Conservation (phyloP, 2,113 vertebrate species). For the Cyphomyrus discorhynchus region DNA sequence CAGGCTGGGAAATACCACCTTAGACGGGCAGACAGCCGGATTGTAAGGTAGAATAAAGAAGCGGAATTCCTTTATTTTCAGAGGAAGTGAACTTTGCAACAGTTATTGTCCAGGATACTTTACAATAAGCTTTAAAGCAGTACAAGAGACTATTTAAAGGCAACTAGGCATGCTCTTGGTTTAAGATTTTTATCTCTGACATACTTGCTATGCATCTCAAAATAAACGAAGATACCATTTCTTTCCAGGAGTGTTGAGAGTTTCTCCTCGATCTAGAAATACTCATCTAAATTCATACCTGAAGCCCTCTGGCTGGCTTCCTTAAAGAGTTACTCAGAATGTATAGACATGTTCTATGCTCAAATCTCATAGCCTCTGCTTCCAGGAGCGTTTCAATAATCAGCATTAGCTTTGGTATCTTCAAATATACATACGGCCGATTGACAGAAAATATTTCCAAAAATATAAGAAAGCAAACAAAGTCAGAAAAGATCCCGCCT, state of each 20-base stretch:
- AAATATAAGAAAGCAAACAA: neutral
- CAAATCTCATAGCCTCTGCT: neutral
- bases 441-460: neutral
- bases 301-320: neutral
- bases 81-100: neutral
- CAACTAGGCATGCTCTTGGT: neutral
- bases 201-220: neutral
- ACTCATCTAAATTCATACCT: neutral
- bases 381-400: neutral
- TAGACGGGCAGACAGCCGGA: neutral
- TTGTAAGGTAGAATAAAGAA: neutral
- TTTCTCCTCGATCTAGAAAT: neutral
- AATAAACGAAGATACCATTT: neutral
- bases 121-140: neutral
- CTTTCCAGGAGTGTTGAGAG: neutral
- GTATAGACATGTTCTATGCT: neutral
- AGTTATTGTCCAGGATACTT: neutral
- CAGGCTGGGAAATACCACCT: neutral
- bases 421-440: neutral
- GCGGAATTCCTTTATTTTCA: neutral
- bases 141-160: neutral
- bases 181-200: neutral
- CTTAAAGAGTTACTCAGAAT: neutral
- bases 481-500: neutral
- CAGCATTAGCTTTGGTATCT: neutral